Base-by-base conservation (phyloP, 1,140 invertebrate species). In the Agrilus planipennis region DNA sequence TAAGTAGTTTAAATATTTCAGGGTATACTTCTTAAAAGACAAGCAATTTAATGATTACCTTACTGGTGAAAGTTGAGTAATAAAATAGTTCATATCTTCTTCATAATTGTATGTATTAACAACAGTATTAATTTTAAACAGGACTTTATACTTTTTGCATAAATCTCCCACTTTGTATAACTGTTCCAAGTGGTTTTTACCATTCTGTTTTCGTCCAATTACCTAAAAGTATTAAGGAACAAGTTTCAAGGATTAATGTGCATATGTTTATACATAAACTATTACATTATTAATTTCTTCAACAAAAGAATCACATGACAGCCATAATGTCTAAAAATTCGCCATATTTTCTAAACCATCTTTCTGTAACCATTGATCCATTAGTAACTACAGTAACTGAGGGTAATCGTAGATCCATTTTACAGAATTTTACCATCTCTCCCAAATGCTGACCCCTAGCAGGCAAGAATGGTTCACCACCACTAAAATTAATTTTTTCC, bases 61-160 rank as follows among this genome's bases (percentile, higher is more conserved):
- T n/a, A 63, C 54, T 4, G 69, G 69, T 19, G 62, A 50, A 1
- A 71, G 44, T 6, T 51, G 14, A 10, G 39, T 15, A 18, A 71
- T 67, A 20, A 60, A 39, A 9, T 60, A 54, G 7, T 32, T 41
- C 63, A 71, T 68, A 44, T 69, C 50, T 49, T 71, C 69, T 25
- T 64, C 41, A 40, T 60, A 50, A 47, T 71, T 71, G 47, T 63
- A 64, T 4, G 56, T 60, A 40, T 71, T 70, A 2, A 71, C 62
- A 12, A 71, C 69, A 3, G 67, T 68, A 40, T 71, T 71, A 3
- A 71, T 53, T 48, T 71, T 71, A 42, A 71, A 70, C 2, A 62
- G 54, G 7, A 71, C 60, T 32, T 64, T 46, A 45, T 66, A 68
- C 29, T 60, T 38, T 1, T 23, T 19, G 44, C 68, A 70, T 61